phyloP scores from a whole-genome alignment of 1,140 invertebrate species.

The Drosophila neocordata region DNA sequence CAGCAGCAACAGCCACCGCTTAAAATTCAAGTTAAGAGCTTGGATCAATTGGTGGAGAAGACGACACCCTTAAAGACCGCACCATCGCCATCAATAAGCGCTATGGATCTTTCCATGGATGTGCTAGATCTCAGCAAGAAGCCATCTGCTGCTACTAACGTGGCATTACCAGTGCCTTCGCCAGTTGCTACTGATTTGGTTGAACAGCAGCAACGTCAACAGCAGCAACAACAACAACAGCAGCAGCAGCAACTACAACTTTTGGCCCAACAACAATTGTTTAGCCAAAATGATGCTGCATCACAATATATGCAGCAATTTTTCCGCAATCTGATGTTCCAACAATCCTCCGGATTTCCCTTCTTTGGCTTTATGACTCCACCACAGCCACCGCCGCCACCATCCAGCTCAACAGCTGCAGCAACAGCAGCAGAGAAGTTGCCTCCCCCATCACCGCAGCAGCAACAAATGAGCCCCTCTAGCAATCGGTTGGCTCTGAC shows the following conservation, averaged over 20 bases:
- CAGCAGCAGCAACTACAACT: constrained; percentile 84
- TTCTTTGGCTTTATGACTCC: constrained; percentile 84
- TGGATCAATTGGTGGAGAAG: constrained; percentile 85
- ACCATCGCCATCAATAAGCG: constrained; percentile 73
- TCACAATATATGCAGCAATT: constrained; percentile 84
- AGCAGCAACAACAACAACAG: constrained; percentile 84
- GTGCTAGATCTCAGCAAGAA: constrained; percentile 95
- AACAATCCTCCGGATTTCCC: constrained; percentile 83
- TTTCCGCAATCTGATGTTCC: constrained; percentile 84
- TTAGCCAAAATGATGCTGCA: constrained; percentile 84
- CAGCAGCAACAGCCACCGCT: constrained; percentile 59
- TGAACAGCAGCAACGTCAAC: constrained; percentile 83
- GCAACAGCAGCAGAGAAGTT: constrained; percentile 49
- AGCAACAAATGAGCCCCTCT: constrained; percentile 22
- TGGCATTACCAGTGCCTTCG: constrained; percentile 80
- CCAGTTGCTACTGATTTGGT: constrained; percentile 39
- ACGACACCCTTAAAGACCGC: constrained; percentile 49
- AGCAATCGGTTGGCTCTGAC: neutral
- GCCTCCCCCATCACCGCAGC: neutral
- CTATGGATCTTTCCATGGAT: constrained; percentile 91
- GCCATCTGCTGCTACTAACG: constrained; percentile 80
- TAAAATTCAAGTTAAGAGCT: constrained; percentile 86
- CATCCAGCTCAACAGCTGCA: constrained; percentile 72
- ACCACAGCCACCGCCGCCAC: constrained; percentile 85
- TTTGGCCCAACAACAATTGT: constrained; percentile 55